phyloP scores from a whole-genome alignment of 2,888 invertebrate species.

The Pyrrhosoma nymphula region DNA sequence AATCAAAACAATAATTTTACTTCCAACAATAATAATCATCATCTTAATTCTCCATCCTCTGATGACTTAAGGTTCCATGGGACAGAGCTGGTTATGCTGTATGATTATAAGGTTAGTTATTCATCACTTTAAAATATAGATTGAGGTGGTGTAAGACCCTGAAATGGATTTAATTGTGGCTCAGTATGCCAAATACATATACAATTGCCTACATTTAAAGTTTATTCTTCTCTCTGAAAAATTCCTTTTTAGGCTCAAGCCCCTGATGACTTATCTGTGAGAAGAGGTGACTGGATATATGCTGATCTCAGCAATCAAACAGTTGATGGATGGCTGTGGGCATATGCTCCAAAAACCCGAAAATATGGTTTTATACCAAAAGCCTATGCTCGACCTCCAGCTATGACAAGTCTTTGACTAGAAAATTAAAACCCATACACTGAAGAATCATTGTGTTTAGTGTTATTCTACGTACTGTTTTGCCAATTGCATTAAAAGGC shows the following conservation, averaged over 20 bases:
- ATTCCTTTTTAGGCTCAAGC: conserved; percentile 86
- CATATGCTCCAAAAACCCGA: conserved; percentile 94
- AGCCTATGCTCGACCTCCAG: conserved; percentile 94
- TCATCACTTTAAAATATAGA: background rate
- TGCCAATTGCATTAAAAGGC: too few species aligned
- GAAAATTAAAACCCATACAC: background rate
- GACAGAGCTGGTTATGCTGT: conserved; percentile 95
- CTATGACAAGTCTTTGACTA: conserved; percentile 89
- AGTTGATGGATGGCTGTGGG: conserved; percentile 96
- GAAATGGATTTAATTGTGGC: too few species aligned
- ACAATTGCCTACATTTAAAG: background rate
- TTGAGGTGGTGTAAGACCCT: too few species aligned
- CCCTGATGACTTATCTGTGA: conserved; percentile 93
- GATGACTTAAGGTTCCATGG: conserved; percentile 90
- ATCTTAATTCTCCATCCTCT: conserved; percentile 73
- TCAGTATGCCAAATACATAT: too few species aligned
- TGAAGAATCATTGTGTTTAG: background rate
- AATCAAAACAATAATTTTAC: conserved; percentile 72
- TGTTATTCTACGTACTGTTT: too few species aligned
- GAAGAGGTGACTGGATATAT: conserved; percentile 96
- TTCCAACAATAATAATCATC: conserved; percentile 72
- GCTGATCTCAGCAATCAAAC: conserved; percentile 96
- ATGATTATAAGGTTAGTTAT: conserved; percentile 90
- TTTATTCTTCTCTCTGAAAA: background rate
- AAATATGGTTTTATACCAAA: conserved; percentile 98